Evolutionary conservation across 2,888 invertebrate species (phyloP).

Genomic region (Strigamia transsilvanica): DNA sequence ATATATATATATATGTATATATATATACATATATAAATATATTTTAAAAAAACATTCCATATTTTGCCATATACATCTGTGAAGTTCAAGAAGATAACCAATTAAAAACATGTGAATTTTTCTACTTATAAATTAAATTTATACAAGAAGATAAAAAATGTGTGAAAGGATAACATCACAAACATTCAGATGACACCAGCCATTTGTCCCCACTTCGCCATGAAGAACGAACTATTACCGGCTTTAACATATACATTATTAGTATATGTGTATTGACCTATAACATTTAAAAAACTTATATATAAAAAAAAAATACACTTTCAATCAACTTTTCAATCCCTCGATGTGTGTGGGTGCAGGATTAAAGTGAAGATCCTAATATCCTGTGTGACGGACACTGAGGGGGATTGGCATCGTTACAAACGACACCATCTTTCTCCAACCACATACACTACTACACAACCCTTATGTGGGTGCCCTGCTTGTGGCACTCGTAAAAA

Average conservation of each 20-base stretch:
- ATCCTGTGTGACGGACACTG: slow-evolving; percentile 35
- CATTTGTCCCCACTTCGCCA: slow-evolving; percentile 26
- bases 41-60: slow-evolving; percentile 7
- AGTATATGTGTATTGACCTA: slow-evolving; percentile 11
- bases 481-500: slow-evolving; percentile 46
- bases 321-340: slow-evolving; percentile 17
- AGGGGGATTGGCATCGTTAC: slow-evolving; percentile 34
- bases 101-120: slow-evolving; percentile 13
- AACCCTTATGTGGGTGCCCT: slow-evolving; percentile 35
- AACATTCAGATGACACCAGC: slow-evolving; percentile 34
- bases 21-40: no score
- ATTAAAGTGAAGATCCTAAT: slow-evolving; percentile 31
- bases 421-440: slow-evolving; percentile 35
- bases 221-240: background rate
- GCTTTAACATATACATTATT: background rate
- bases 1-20: no score
- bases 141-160: slow-evolving; percentile 23
- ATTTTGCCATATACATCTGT: slow-evolving; percentile 18
- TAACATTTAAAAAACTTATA: slow-evolving; percentile 1
- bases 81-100: slow-evolving; percentile 36
- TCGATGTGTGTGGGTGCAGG: slow-evolving; percentile 20
- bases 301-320: slow-evolving; percentile 15
- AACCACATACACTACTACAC: slow-evolving; percentile 38
- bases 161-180: slow-evolving; percentile 21
- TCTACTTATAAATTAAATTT: slow-evolving; percentile 23